Conservation (phyloP, 2,888 invertebrate species). For the Beris chalybata region DNA sequence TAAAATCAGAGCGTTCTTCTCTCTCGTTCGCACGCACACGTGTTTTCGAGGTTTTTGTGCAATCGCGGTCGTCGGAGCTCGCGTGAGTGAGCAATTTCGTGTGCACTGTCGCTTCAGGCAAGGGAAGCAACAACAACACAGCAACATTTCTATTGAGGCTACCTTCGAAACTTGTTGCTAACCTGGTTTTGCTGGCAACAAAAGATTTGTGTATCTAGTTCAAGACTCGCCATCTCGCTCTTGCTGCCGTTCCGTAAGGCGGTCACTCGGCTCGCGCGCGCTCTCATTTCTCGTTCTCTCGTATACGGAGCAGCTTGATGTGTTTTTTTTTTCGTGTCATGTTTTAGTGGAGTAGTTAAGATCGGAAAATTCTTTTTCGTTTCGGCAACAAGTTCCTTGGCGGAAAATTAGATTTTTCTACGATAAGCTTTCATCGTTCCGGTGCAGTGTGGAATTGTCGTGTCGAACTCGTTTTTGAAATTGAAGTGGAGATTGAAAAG, state of each 20-base stretch:
- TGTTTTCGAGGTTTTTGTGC: background rate
- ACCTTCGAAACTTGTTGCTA: conserved; percentile 17
- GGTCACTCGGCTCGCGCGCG: background rate
- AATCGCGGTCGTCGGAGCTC: background rate
- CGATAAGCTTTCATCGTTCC: too few species aligned
- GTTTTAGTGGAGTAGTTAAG: background rate
- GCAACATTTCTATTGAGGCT: background rate
- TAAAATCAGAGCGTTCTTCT: background rate
- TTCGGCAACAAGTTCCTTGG: conserved; percentile 13
- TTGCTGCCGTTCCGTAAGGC: background rate
- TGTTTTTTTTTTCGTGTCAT: background rate
- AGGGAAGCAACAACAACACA: conserved; percentile 6
- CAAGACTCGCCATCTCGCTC: conserved; percentile 10
- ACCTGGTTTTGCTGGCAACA: conserved; percentile 20
- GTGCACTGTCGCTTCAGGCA: background rate
- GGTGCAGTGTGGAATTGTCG: too few species aligned
- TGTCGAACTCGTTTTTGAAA: too few species aligned
- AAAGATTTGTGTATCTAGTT: conserved; percentile 15
- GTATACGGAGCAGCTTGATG: background rate
- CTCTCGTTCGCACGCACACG: background rate
- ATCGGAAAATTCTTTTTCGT: conserved; percentile 6
- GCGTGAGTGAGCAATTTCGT: background rate
- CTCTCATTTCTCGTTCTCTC: conserved; percentile 6
- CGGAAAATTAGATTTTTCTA: background rate
- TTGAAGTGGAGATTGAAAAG: too few species aligned